These are phyloP conservation scores for Dermolepida albohirtum DNA, from an alignment of 2,888 invertebrate genomes.

Conservation along the genomic window DNA sequence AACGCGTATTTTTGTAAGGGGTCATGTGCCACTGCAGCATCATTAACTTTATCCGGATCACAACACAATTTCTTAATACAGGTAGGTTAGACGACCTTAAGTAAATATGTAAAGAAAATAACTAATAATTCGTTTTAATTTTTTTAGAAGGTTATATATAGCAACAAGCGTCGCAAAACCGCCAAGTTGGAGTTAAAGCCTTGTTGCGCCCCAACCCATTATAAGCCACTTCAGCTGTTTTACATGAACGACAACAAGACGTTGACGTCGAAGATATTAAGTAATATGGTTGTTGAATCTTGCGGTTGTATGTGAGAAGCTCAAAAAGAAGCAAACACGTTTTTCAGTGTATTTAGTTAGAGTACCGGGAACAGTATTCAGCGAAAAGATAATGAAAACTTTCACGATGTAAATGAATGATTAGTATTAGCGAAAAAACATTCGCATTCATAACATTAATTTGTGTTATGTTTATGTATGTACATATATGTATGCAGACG, in stretches of 20 bases:
- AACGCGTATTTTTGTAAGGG: constrained; percentile 91
- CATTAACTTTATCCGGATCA: constrained; percentile 73
- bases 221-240: constrained; percentile 82
- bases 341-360: not conserved
- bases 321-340: not conserved
- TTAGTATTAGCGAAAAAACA: constrained; percentile 24
- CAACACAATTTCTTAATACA: constrained; percentile 81
- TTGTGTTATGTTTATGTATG: too few species aligned
- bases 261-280: constrained; percentile 81
- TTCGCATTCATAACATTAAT: constrained; percentile 6
- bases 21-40: constrained; percentile 79
- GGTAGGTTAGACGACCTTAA: constrained; percentile 67
- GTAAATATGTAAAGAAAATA: constrained; percentile 5
- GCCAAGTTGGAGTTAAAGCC: constrained; percentile 77
- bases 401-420: not conserved
- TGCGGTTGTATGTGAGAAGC: constrained; percentile 85
- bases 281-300: constrained; percentile 92
- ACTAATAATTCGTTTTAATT: constrained; percentile 44
- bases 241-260: constrained; percentile 85
- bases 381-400: not conserved
- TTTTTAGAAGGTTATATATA: constrained; percentile 78
- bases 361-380: constrained; percentile 21
- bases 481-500: too few species aligned
- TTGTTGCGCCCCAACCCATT: constrained; percentile 88
- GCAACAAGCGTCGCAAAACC: constrained; percentile 61